phyloP scores from a whole-genome alignment of 2,797 vertebrate species.

The Basileuterus tristriatus region DNA sequence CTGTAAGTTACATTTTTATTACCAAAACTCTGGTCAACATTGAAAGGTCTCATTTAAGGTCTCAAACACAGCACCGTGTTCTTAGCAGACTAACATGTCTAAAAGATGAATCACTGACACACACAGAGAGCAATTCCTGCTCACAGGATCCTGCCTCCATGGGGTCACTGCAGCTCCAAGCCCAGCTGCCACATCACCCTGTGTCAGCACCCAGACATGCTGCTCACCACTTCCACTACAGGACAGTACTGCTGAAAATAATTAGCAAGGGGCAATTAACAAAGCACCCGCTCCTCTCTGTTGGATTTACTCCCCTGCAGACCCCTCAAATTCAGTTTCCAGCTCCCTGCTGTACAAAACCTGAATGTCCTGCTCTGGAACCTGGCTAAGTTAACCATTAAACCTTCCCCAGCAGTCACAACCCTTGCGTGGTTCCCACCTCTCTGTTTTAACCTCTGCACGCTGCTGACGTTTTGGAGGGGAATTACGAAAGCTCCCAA shows the following conservation, averaged over 20 bases:
- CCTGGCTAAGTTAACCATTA: background rate
- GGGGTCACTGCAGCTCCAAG: background rate
- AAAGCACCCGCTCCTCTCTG: background rate
- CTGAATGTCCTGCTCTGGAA: background rate
- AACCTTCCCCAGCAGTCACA: background rate
- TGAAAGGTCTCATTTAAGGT: background rate
- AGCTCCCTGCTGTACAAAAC: background rate
- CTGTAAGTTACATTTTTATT: conserved; percentile 8
- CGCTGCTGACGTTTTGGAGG: background rate
- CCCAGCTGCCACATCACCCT: background rate
- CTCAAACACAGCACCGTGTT: background rate
- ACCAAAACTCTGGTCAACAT: conserved; percentile 29
- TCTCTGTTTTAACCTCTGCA: background rate
- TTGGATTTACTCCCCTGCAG: background rate
- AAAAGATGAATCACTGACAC: background rate
- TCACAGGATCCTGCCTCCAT: background rate
- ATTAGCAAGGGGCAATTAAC: background rate
- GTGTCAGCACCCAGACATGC: background rate
- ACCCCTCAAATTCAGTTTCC: background rate
- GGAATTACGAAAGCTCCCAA: background rate
- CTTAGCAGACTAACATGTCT: background rate
- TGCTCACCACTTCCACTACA: background rate
- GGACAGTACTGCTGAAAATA: background rate
- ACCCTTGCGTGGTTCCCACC: rapidly evolving
- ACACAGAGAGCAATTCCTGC: background rate